phyloP scores from a whole-genome alignment of 2,888 invertebrate genomes.

The Pycnomerus fuliginosus region DNA sequence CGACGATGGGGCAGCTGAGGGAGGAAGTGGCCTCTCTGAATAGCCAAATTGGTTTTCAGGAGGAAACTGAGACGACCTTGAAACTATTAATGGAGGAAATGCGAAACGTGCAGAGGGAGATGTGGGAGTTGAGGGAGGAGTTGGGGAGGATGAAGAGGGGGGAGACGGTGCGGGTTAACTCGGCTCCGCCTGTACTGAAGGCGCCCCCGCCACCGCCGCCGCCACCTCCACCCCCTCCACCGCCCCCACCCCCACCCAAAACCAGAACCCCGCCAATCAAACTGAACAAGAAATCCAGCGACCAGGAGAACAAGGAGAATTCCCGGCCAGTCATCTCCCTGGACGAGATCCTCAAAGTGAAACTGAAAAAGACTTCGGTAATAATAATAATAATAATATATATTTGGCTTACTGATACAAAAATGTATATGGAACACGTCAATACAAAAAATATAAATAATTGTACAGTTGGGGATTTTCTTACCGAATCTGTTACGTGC shows the following conservation, averaged over 20 bases:
- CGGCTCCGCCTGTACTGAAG: slow-evolving; percentile 25
- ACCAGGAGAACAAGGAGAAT: slow-evolving; percentile 29
- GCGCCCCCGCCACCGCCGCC: slow-evolving; percentile 34
- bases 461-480: too few relatives aligned
- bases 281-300: slow-evolving; percentile 5
- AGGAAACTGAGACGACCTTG: neutral
- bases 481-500: too few relatives aligned
- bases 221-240: slow-evolving; percentile 39
- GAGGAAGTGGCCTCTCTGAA: slow-evolving; percentile 12
- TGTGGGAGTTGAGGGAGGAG: too few relatives aligned
- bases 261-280: slow-evolving; percentile 5
- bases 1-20: slow-evolving; percentile 28
- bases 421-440: too few relatives aligned
- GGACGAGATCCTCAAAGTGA: slow-evolving; percentile 49
- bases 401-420: too few relatives aligned
- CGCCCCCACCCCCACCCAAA: slow-evolving; percentile 30
- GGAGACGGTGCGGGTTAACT: too few relatives aligned
- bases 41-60: slow-evolving; percentile 1
- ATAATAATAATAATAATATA: too few relatives aligned
- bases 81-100: neutral
- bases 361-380: slow-evolving; percentile 46
- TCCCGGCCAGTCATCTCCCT: slow-evolving; percentile 46
- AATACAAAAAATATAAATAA: too few relatives aligned
- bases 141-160: slow-evolving; percentile 1
- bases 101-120: neutral